Evolutionary conservation across 1,140 invertebrate genomes (phyloP).

Genomic region (Akabosia matsudoensis): DNA sequence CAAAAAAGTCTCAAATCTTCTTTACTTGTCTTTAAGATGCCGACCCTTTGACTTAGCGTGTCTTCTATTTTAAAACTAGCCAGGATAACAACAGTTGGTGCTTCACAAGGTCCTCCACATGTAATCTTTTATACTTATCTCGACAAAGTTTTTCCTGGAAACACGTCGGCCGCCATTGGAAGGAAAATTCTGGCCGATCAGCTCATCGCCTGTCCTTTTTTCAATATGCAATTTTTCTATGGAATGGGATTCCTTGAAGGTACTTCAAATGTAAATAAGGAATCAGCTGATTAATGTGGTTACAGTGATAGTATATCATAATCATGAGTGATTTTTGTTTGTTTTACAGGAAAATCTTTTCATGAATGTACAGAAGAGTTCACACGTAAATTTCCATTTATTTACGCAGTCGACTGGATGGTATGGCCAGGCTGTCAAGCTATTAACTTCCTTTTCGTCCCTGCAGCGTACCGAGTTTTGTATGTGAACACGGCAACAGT

Average conservation of each 20-base stretch:
- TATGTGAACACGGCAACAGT: conserved; percentile 74
- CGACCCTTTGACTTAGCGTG: neutral
- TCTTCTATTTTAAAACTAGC: neutral
- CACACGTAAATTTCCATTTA: neutral
- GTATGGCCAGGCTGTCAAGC: conserved; percentile 67
- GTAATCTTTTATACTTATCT: neutral
- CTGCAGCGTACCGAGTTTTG: conserved; percentile 70
- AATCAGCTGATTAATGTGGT: too few species aligned
- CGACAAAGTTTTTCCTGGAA: neutral
- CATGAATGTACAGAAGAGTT: neutral
- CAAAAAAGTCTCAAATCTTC: neutral
- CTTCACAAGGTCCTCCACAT: neutral
- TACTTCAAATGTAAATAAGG: neutral
- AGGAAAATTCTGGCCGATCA: neutral
- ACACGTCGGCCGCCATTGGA: neutral
- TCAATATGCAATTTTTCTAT: neutral
- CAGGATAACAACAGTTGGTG: neutral
- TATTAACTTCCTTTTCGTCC: conserved; percentile 73
- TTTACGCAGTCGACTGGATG: neutral
- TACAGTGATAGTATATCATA: too few species aligned
- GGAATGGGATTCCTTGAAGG: conserved; percentile 1
- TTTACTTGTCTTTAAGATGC: neutral
- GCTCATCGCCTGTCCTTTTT: neutral
- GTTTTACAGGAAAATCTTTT: too few species aligned
- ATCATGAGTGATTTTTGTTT: too few species aligned